Evolutionary conservation across 2,113 vertebrate genomes (phyloP).

Genomic region (Myiopsitta monachus): DNA sequence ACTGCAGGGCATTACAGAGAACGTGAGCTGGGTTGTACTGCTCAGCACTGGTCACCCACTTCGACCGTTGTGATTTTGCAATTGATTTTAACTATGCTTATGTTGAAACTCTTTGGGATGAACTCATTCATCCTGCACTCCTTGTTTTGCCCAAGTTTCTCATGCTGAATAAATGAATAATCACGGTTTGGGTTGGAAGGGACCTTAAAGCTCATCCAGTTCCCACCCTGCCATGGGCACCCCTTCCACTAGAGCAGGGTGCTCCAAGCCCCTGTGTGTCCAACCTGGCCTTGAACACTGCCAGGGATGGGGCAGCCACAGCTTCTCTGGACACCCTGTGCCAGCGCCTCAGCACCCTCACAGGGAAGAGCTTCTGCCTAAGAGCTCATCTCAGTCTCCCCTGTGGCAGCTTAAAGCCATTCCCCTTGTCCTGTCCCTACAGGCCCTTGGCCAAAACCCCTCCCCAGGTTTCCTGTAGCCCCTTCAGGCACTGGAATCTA

Average conservation of each 20-base stretch:
- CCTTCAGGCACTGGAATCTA: neutral
- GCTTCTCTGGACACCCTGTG: no score
- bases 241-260: neutral
- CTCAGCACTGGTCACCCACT: neutral
- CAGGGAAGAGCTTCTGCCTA: no score
- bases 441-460: neutral
- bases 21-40: neutral
- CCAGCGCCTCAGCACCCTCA: no score
- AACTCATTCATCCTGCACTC: neutral
- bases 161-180: constrained; percentile 8
- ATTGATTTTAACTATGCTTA: neutral
- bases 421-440: neutral
- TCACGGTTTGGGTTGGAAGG: neutral
- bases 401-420: neutral
- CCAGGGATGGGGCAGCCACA: no score
- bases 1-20: neutral
- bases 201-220: neutral
- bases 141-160: neutral
- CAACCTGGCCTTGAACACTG: no score
- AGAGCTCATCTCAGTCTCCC: no score
- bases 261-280: no score
- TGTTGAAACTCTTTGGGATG: neutral
- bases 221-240: fast-evolving
- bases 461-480: neutral
- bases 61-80: neutral